Percentiles rank a stretch among this genome's conserved stretches.
Evolutionary conservation across 2,113 vertebrate species (phyloP).

Genomic region (Chloropsis hardwickii): DNA sequence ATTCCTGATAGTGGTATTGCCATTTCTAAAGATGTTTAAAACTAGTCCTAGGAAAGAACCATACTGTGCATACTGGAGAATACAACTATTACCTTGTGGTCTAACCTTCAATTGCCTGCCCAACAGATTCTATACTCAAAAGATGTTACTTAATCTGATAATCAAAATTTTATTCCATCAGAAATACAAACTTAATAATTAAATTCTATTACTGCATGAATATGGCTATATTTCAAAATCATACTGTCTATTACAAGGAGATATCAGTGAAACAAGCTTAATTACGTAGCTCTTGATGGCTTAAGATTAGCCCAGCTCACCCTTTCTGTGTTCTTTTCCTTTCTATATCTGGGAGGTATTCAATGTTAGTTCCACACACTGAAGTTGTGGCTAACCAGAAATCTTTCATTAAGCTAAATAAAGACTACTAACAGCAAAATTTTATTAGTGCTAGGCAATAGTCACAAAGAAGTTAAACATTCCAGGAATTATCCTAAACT

Average conservation of each 20-base stretch:
- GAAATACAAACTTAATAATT: background rate
- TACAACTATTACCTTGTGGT: background rate
- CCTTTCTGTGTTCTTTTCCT: background rate
- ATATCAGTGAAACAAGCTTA: slow-evolving; percentile 1
- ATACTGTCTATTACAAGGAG: background rate
- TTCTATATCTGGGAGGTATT: background rate
- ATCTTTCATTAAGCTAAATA: slow-evolving; percentile 37
- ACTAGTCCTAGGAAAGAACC: background rate
- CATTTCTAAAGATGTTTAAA: background rate
- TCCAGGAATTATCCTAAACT: background rate
- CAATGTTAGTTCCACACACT: background rate
- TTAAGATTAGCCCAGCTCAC: background rate
- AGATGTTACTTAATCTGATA: background rate
- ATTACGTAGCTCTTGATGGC: slow-evolving; percentile 13
- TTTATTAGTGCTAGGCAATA: slow-evolving; percentile 19
- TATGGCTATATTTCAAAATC: background rate
- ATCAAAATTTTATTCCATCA: background rate
- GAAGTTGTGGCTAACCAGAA: slow-evolving; percentile 41
- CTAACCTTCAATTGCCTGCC: background rate
- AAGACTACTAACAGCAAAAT: background rate
- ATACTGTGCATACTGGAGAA: background rate
- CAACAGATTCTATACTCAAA: background rate
- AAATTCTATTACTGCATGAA: background rate
- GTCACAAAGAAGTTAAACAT: background rate
- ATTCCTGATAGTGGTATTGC: background rate